Conservation (phyloP, 2,888 invertebrate genomes). For the Ophion obscuratus region DNA sequence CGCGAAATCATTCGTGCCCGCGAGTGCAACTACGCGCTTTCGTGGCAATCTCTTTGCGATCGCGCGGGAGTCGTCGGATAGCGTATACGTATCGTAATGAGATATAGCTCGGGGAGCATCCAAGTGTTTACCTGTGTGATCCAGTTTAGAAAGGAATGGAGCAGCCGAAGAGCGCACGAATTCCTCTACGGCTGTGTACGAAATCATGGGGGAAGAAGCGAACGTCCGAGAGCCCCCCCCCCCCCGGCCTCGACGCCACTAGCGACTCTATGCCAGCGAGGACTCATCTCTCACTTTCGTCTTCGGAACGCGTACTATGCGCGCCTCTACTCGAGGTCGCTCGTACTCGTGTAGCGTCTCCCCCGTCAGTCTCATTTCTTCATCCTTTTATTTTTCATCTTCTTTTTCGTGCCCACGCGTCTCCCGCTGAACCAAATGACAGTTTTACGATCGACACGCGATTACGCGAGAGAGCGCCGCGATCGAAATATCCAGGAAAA, state of each 20-base stretch:
- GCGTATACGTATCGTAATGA: constrained; percentile 34
- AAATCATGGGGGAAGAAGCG: not conserved
- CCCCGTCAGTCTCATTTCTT: not conserved
- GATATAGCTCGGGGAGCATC: constrained; percentile 43
- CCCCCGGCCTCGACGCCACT: not conserved
- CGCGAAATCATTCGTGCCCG: constrained; percentile 28
- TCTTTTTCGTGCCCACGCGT: constrained; percentile 36
- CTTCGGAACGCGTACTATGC: constrained; percentile 39
- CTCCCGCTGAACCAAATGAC: constrained; percentile 12
- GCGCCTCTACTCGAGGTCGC: constrained; percentile 48
- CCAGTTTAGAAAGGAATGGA: constrained; percentile 66
- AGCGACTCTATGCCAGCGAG: not conserved
- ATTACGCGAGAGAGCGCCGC: constrained; percentile 37
- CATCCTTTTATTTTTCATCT: not conserved
- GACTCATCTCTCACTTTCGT: constrained; percentile 64
- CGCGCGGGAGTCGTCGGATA: not conserved
- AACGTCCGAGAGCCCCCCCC: constrained; percentile 17
- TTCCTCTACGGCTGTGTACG: not conserved
- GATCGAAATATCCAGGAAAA: not conserved
- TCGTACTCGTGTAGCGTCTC: not conserved
- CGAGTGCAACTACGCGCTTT: constrained; percentile 20
- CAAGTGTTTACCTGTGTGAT: constrained; percentile 59
- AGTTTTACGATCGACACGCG: constrained; percentile 4
- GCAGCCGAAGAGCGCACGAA: constrained; percentile 2
- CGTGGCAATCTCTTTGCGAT: constrained; percentile 14